Base-by-base conservation (phyloP, 2,113 vertebrate genomes). In the Microtus richardsoni region DNA sequence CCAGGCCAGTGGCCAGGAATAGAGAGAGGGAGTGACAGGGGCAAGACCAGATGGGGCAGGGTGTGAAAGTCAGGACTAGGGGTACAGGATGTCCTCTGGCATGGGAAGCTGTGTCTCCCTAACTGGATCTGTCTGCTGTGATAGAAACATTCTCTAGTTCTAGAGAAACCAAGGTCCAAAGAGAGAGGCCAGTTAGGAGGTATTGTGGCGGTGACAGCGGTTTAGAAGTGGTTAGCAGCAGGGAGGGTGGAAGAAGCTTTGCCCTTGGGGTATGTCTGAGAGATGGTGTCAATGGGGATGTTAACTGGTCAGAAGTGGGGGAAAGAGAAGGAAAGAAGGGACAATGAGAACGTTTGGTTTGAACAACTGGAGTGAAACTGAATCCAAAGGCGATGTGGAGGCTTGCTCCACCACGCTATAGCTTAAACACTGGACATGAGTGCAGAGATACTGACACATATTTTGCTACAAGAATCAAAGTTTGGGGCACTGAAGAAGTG, bases 1-100 rank as follows among this genome's bases (percentile, higher is more conserved):
- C n/a, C n/a, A 84, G 89, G 7, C 36, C n/a, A 64, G 13, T 12
- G 14, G n/a, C 41, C 30, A 49, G 82, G 14, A 47, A 5, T 0
- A 1, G 0, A 60, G n/a, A 14, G 17, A 1, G 0, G 66, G n/a
- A 11, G 36, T n/a, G 17, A 71, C 26, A 44, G 2, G 26, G 58
- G 12, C 2, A 33, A 52, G 75, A 10, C 22, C 41, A 30, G 36
- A 28, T 0, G 0, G 2, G 7, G 2, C 0, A 41, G 39, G 24
- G 41, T 62, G 24, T 7, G 2, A 3, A 4, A 88, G 64, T 28
- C 54, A 24, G 83, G 39, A 22, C 79, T 39, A 30, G 44, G 30
- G 41, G 49, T 52, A 68, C 49, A 36, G 17, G 2, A 3, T 28
- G 4, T 30, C 2, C 44, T 68, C 62, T 54, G 75, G 70, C 10